phyloP scores from a whole-genome alignment of 2,113 vertebrate species.

The Sylvilagus bachmani region DNA sequence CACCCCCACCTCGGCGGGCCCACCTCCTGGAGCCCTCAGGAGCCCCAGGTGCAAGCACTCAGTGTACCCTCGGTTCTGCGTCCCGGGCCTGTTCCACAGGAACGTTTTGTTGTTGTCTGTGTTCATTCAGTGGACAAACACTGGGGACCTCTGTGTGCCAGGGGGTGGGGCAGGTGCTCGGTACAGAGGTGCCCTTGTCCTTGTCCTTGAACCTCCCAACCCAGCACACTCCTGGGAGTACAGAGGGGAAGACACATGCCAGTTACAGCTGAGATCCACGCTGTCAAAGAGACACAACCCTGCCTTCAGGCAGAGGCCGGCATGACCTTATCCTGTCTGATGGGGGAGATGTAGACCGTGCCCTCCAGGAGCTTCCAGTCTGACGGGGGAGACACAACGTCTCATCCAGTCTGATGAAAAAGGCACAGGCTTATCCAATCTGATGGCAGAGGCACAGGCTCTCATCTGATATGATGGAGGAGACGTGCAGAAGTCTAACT shows the following conservation, averaged over 20 bases:
- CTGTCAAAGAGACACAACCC: not conserved
- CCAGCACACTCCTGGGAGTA: not conserved
- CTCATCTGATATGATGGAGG: not conserved
- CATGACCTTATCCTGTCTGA: not conserved
- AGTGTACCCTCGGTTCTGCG: not conserved
- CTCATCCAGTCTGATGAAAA: not conserved
- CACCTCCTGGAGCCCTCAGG: not conserved
- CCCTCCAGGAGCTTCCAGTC: not conserved
- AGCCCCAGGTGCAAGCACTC: accelerated
- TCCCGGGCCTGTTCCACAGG: not conserved
- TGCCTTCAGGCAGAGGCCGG: not conserved
- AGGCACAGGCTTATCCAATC: no score
- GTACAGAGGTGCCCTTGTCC: not conserved
- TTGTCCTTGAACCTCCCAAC: not conserved
- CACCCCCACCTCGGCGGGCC: no score
- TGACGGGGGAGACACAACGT: not conserved
- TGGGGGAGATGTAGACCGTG: no score
- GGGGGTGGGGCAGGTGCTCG: not conserved
- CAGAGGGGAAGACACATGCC: not conserved
- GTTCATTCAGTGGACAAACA: not conserved
- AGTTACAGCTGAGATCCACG: not conserved
- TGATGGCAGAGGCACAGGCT: no score
- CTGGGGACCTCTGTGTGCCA: not conserved
- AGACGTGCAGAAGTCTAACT: not conserved
- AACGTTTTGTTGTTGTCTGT: not conserved